A percentile compares a stretch with the other conserved stretches of the same genome.
These are phyloP conservation scores for Allobates femoralis DNA, from an alignment of 2,797 vertebrate genomes.

Conservation along the genomic window DNA sequence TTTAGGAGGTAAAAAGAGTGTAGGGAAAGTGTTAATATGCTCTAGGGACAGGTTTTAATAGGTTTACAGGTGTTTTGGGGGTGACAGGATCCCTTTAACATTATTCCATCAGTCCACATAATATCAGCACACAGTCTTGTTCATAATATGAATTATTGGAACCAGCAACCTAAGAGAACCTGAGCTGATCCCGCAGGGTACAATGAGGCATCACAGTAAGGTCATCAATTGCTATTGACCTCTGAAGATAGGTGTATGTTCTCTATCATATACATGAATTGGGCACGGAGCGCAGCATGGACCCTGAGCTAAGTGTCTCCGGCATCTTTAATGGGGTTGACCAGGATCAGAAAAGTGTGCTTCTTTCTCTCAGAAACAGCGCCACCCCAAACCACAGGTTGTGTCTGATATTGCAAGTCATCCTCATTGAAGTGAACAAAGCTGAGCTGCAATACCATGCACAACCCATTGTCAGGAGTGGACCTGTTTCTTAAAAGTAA, in stretches of 20 bases:
- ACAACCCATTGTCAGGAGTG: too few species aligned
- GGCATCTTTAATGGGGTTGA: too few species aligned
- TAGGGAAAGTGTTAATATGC: too few species aligned
- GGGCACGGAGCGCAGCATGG: background rate
- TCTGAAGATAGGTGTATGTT: background rate
- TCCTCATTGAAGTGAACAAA: too few species aligned
- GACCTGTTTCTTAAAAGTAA: too few species aligned
- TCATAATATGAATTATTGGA: conserved; percentile 21
- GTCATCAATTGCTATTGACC: conserved; percentile 3
- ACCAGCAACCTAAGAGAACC: conserved; percentile 25
- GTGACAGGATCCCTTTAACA: background rate
- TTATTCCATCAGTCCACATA: too few species aligned
- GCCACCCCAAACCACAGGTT: background rate
- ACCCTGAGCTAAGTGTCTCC: background rate
- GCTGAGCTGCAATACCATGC: too few species aligned
- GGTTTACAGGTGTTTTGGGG: too few species aligned
- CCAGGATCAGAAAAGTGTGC: too few species aligned
- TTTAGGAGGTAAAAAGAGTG: too few species aligned
- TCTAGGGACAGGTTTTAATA: too few species aligned
- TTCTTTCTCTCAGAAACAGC: too few species aligned
- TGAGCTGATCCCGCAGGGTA: conserved; percentile 40
- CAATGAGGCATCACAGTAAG: background rate
- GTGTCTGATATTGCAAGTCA: background rate
- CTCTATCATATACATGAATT: background rate
- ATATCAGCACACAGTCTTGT: background rate